Percentiles rank a stretch among this genome's conserved stretches.
Conservation (phyloP, 2,113 vertebrate species). For the Phrynosoma platyrhinos region DNA sequence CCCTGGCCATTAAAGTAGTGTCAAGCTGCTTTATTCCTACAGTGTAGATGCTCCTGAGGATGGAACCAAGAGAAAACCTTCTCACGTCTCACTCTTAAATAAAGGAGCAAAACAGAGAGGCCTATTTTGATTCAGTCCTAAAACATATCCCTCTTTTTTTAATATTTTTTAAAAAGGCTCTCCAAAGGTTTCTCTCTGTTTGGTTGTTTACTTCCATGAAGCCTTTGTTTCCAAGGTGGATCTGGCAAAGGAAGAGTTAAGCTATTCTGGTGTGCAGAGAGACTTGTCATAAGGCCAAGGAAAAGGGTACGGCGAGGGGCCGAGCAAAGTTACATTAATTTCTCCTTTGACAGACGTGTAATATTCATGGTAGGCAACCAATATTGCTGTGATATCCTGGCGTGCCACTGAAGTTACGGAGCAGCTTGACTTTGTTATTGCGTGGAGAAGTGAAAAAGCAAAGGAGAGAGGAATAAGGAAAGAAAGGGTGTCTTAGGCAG, state of each 20-base stretch:
- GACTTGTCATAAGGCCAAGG: slow-evolving; percentile 34
- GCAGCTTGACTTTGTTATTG: slow-evolving; percentile 31
- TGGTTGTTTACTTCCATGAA: too few relatives aligned
- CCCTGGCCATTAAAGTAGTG: too few relatives aligned
- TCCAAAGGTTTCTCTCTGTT: neutral
- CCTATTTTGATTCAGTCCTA: neutral
- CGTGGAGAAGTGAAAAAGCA: neutral
- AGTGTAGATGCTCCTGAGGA: too few relatives aligned
- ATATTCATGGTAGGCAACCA: neutral
- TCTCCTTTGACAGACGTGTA: slow-evolving; percentile 32
- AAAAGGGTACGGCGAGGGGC: slow-evolving; percentile 52
- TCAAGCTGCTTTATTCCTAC: too few relatives aligned
- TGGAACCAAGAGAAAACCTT: too few relatives aligned
- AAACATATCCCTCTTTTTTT: neutral
- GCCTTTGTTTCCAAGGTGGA: neutral
- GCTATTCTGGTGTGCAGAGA: accelerated
- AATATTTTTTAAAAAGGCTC: neutral
- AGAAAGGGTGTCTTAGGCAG: accelerated
- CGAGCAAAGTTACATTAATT: slow-evolving; percentile 49
- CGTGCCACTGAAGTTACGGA: neutral
- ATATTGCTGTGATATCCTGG: neutral
- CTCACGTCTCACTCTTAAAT: too few relatives aligned
- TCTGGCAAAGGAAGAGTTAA: slow-evolving; percentile 54
- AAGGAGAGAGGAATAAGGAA: neutral
- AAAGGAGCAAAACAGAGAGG: neutral